Conservation (phyloP, 2,888 invertebrate genomes). For the Gryllus longicercus region DNA sequence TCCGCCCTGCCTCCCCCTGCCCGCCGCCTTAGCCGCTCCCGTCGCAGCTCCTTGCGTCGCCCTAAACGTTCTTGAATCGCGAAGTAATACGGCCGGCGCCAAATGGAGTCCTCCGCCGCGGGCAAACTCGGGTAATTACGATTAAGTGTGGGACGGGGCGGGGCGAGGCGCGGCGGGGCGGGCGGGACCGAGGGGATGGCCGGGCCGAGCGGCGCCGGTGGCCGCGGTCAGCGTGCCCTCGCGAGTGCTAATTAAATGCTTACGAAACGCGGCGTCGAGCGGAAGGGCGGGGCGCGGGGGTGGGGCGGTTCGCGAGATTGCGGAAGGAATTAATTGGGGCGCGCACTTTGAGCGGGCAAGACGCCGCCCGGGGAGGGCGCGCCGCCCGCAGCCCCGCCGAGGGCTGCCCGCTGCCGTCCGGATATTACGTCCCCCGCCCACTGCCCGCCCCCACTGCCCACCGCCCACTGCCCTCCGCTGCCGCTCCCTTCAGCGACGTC, state of each 20-base stretch:
- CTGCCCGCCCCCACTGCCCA: neutral
- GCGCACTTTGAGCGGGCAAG: conserved; percentile 28
- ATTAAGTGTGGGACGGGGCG: neutral
- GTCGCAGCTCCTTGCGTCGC: neutral
- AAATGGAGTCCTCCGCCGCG: neutral
- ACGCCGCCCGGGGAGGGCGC: neutral
- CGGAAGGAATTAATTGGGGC: conserved; percentile 32
- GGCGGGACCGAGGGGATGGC: neutral
- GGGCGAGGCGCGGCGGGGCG: neutral
- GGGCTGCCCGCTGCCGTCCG: neutral
- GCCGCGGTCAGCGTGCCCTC: neutral
- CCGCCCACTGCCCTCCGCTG: neutral
- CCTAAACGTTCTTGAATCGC: conserved; percentile 17
- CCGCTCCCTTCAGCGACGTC: neutral
- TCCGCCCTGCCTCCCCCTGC: no score
- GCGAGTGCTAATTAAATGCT: conserved; percentile 18
- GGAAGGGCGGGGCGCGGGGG: neutral
- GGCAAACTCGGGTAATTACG: neutral
- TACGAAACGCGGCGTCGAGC: neutral
- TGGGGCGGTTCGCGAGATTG: conserved; percentile 22
- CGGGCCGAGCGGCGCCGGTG: neutral
- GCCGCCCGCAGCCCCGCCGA: no score
- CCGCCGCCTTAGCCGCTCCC: neutral
- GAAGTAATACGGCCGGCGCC: neutral
- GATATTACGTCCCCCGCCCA: conserved; percentile 18